phyloP scores from a whole-genome alignment of 2,797 vertebrate species.

The Percopsis omiscomaycus region DNA sequence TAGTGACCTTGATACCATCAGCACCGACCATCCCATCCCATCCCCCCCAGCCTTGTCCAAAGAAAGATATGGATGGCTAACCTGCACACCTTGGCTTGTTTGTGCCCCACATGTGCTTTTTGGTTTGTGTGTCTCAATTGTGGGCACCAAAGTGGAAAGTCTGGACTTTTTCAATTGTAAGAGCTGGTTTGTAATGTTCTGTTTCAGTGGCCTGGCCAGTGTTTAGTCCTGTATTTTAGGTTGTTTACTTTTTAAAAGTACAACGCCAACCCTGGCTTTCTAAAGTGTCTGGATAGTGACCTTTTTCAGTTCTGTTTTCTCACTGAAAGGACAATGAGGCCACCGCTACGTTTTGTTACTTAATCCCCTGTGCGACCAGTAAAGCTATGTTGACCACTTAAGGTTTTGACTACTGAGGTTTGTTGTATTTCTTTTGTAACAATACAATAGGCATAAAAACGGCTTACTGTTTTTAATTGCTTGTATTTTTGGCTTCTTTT shows the following conservation, averaged over 20 bases:
- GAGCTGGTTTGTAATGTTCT: constrained; percentile 37
- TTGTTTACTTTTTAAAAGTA: constrained; percentile 22
- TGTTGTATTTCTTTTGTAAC: constrained; percentile 54
- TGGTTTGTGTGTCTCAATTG: constrained; percentile 46
- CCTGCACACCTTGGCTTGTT: constrained; percentile 51
- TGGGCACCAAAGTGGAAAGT: constrained; percentile 49
- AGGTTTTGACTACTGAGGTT: constrained; percentile 47
- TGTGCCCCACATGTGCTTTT: constrained; percentile 55
- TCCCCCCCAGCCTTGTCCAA: constrained; percentile 58
- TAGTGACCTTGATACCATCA: background rate
- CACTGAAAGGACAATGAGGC: constrained; percentile 21
- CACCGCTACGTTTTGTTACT: constrained; percentile 12
- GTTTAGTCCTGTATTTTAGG: constrained; percentile 46
- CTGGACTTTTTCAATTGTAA: constrained; percentile 43
- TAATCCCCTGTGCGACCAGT: constrained; percentile 25
- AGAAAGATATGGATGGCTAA: constrained; percentile 55
- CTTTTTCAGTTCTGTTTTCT: constrained; percentile 31
- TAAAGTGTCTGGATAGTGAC: constrained; percentile 34
- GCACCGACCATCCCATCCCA: constrained; percentile 26
- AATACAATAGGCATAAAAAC: constrained; percentile 20
- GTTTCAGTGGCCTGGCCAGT: constrained; percentile 61
- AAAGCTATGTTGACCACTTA: constrained; percentile 31
- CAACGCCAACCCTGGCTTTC: constrained; percentile 30
- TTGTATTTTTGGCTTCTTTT: constrained; percentile 63
- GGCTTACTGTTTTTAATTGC: constrained; percentile 28